phyloP scores from a whole-genome alignment of 2,113 vertebrate genomes.

The Neodontobutis hainanensis region DNA sequence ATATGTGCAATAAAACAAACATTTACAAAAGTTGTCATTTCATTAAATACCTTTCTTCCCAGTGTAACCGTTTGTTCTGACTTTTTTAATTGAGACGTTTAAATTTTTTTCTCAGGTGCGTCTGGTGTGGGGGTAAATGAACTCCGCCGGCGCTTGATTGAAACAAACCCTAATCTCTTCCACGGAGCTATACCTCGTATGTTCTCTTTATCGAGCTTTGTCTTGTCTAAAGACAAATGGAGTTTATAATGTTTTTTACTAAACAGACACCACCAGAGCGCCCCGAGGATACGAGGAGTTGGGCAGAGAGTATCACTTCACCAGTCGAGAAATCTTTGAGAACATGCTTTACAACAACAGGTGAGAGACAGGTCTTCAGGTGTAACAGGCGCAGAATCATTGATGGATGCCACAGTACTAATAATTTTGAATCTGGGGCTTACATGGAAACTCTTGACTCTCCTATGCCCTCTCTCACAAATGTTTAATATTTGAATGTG shows the following conservation, averaged over 20 bases:
- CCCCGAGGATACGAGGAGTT: slow-evolving; percentile 89
- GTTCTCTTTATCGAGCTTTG: slow-evolving; percentile 42
- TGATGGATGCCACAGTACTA: no score
- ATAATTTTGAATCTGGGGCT: no score
- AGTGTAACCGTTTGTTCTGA: no score
- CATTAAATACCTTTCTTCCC: no score
- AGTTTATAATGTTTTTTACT: background rate
- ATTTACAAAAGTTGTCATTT: no score
- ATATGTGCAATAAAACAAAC: no score
- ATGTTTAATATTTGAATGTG: no score
- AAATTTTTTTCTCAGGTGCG: slow-evolving; percentile 78
- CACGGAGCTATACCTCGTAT: slow-evolving; percentile 89
- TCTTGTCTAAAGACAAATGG: background rate
- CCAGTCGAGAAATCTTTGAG: slow-evolving; percentile 89
- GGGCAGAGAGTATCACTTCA: slow-evolving; percentile 93
- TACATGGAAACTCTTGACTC: no score
- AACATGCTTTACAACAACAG: slow-evolving; percentile 88
- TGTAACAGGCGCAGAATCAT: no score
- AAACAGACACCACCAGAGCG: slow-evolving; percentile 88
- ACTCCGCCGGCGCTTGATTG: slow-evolving; percentile 86
- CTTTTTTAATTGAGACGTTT: no score
- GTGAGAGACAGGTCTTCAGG: no score
- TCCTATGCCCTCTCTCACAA: no score
- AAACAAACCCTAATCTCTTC: slow-evolving; percentile 83
- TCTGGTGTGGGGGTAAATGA: slow-evolving; percentile 94